These are phyloP conservation scores for Pristionchus pacificus DNA, from an alignment of 1,140 invertebrate genomes.

Conservation along the genomic window DNA sequence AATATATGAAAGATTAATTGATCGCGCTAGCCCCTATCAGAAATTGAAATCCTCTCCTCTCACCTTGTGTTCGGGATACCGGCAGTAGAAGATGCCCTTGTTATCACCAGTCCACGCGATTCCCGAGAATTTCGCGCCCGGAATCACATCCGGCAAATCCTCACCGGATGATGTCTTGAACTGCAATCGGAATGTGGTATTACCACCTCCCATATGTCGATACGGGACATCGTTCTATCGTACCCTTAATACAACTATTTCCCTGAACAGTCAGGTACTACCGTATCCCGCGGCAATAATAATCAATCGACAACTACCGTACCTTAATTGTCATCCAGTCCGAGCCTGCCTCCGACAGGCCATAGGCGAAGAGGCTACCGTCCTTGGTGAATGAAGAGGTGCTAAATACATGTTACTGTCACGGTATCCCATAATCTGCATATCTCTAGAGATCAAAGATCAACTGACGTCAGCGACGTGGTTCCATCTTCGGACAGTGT, in stretches of 20 bases:
- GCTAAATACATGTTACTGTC: no score
- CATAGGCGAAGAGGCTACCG: slow-evolving; percentile 83
- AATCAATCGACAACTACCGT: no score
- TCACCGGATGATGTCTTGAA: slow-evolving; percentile 66
- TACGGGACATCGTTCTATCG: no score
- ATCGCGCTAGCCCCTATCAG: no score
- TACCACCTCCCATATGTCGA: no score
- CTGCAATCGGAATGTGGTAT: no score
- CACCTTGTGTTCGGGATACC: slow-evolving; percentile 54
- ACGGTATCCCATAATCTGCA: slow-evolving; percentile 64
- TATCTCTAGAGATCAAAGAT: neutral
- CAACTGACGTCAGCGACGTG: slow-evolving; percentile 69
- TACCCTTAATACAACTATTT: no score
- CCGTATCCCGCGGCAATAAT: no score
- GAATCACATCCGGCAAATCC: slow-evolving; percentile 80
- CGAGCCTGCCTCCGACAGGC: slow-evolving; percentile 82
- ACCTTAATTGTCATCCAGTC: slow-evolving; percentile 81
- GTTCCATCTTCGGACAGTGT: slow-evolving; percentile 86
- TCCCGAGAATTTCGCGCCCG: slow-evolving; percentile 83
- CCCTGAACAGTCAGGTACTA: no score
- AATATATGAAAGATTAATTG: no score
- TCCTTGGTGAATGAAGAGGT: slow-evolving; percentile 85
- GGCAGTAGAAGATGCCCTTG: slow-evolving; percentile 88
- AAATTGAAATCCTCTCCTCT: no score
- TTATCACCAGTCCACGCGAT: slow-evolving; percentile 93